These are phyloP conservation scores for Beris chalybata DNA, from an alignment of 2,888 invertebrate genomes.

Conservation along the genomic window DNA sequence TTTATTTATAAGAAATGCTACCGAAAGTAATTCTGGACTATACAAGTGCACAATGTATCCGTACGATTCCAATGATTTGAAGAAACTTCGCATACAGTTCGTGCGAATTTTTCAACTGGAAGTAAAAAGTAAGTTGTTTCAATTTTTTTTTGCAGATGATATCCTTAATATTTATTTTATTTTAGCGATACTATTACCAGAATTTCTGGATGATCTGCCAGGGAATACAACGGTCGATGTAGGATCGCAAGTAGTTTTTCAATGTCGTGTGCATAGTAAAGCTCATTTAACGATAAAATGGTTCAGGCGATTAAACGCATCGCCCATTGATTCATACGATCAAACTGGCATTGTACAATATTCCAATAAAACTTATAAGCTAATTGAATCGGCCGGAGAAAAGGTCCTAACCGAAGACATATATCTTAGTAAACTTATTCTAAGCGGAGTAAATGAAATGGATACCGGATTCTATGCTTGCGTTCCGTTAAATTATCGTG, in stretches of 20 bases:
- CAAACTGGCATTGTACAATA: constrained; percentile 42
- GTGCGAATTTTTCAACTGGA: constrained; percentile 53
- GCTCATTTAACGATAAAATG: constrained; percentile 52
- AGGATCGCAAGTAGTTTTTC: constrained; percentile 50
- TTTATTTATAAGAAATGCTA: constrained; percentile 50
- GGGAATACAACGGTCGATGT: constrained; percentile 45
- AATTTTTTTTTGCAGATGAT: neutral
- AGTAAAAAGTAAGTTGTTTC: constrained; percentile 48
- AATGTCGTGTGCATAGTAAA: constrained; percentile 53
- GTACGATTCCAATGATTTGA: constrained; percentile 44
- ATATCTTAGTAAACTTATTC: constrained; percentile 52
- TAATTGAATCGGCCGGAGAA: constrained; percentile 48
- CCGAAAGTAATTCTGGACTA: constrained; percentile 52
- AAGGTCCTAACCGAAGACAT: constrained; percentile 49
- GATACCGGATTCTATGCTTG: constrained; percentile 54
- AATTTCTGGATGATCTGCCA: constrained; percentile 50
- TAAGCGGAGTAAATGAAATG: constrained; percentile 46
- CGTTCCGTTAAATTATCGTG: constrained; percentile 52
- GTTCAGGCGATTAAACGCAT: constrained; percentile 46
- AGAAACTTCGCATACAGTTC: constrained; percentile 50
- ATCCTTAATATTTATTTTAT: constrained; percentile 42
- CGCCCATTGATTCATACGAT: neutral
- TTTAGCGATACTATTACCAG: constrained; percentile 47
- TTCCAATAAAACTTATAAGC: constrained; percentile 50
- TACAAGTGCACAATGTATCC: constrained; percentile 54